Evolutionary conservation across 2,113 vertebrate species (phyloP), one percentile per base, ranked within the genome.

Genomic region (Phoenicopterus ruber): DNA sequence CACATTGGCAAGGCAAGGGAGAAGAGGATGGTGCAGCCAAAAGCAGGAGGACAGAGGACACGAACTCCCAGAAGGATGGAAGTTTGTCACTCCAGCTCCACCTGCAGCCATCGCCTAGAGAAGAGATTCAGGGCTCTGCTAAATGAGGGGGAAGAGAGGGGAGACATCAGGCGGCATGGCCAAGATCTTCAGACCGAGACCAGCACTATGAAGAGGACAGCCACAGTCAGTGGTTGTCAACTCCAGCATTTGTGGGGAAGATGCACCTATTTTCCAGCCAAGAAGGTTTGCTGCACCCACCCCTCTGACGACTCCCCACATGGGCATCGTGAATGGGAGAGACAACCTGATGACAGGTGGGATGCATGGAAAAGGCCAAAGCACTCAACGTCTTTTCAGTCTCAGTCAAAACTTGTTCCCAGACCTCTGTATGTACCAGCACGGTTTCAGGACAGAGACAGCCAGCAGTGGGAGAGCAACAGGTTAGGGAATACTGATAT

Each of bases 271-370:
- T 54, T 69, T 77, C 70, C 54, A 69, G 22, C 10, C 50, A 77
- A 52, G 29, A 21, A 54, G 11, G 34, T 76, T 46, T 76, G 12
- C 36, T 24, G 21, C 38, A 59, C 25, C 65, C 10, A 7, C 4
- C 4, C 18, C 31, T 50, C 40, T 57, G 62, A 28, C 34, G 13
- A 5, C 11, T 44, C 3, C 13, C 13, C 31, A 34, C 0, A 1
- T 19, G 22, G 36, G 57, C 26, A 34, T 13, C 8, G 6, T 50
- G 54, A 77, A 10, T 26, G 26, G 12, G 32, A 70, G 58, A 71
- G 29, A 40, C 28, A 91, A 28, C 7, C 18, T 79, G 15, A 29
- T 15, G 63, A 34, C 21, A 72, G 31, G 36, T 22, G 29, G n/a
- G n/a, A n/a, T n/a, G 17, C 20, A 14, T n/a, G 21, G 32, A 19